Evolutionary conservation across 2,113 vertebrate genomes (phyloP).

Genomic region (Tylochromis polylepis): DNA sequence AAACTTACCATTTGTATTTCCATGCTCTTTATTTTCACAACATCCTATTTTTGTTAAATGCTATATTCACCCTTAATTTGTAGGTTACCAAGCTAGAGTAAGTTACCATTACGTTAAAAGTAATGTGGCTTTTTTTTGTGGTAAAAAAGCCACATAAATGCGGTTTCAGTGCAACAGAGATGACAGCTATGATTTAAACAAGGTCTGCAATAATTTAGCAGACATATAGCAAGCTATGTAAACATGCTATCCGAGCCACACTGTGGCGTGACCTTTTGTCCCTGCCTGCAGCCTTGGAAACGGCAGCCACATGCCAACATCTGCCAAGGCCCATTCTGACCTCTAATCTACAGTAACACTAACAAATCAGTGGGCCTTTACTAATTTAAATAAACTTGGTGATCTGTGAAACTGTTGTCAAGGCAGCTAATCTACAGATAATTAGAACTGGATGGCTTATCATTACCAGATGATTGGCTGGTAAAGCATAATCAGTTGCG

Average conservation of each 20-base stretch:
- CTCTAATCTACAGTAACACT: not conserved
- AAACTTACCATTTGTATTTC: not conserved
- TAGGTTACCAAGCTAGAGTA: not conserved
- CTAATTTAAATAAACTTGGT: constrained; percentile 2
- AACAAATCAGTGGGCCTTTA: not conserved
- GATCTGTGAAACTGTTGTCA: not conserved
- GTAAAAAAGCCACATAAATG: not conserved
- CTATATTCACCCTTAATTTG: not conserved
- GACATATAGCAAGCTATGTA: not conserved
- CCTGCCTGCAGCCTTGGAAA: not conserved
- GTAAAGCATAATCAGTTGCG: not conserved
- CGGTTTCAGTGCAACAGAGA: not conserved
- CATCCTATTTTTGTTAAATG: not conserved
- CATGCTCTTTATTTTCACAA: not conserved
- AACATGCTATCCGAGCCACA: not conserved
- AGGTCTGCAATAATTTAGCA: not conserved
- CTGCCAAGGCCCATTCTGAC: not conserved
- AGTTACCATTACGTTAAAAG: not conserved
- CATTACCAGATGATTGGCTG: not conserved
- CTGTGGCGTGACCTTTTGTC: not conserved
- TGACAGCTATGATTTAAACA: not conserved
- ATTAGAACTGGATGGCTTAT: not conserved
- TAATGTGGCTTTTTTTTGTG: no score
- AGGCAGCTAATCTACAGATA: constrained; percentile 13
- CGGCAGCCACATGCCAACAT: not conserved